Base-by-base conservation (phyloP, 2,113 vertebrate species). In the Scomber scombrus region DNA sequence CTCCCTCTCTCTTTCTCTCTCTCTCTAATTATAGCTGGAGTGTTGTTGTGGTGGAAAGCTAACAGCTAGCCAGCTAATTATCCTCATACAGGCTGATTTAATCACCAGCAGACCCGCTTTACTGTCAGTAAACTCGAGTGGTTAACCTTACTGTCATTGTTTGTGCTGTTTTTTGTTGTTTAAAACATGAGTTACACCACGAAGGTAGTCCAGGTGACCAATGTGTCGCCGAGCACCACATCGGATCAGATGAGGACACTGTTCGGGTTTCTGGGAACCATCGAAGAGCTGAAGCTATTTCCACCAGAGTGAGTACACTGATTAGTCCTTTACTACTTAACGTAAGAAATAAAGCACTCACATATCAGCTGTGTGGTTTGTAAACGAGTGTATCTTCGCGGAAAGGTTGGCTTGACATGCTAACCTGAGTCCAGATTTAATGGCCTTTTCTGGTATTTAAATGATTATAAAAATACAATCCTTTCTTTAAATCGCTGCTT, bases 191-290 rank as follows among this genome's bases (percentile, higher is more conserved):
- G 91, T 91, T 96, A 95, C 45, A 94, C 92, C 71, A 98, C 97
- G 85, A 97, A 97, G 90, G 97, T 98, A 56, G 97, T 98, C 89
- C 97, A 98, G 93, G 97, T 98, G 95, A 98, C 97, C 9, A 98
- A 98, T 70, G 97, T 97, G 92, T 97, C 97, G 49, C 97, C 96
- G 57, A 97, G 97, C 93, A 96, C 97, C 29, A 97, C 96, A 85
- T 97, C 97, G 68, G 97, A 98, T 90, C 97, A 98, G 95, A 98
- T 98, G 97, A 95, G 96, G 86, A 98, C 96, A 29, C 95, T 98
- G 57, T 98, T 98, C 88, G 96, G 97, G 12, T 98, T 97, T 92
- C 93, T 98, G 78, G 97, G 97, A 86, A 98, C 96, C 94, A 97
- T 98, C 87, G 96, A 98, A 72, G 97, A 98, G 54, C 92, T 97